These are phyloP conservation scores for Mesocentrotus franciscanus DNA, from an alignment of 53 echinoderm and acorn worm genomes.

Conservation along the genomic window DNA sequence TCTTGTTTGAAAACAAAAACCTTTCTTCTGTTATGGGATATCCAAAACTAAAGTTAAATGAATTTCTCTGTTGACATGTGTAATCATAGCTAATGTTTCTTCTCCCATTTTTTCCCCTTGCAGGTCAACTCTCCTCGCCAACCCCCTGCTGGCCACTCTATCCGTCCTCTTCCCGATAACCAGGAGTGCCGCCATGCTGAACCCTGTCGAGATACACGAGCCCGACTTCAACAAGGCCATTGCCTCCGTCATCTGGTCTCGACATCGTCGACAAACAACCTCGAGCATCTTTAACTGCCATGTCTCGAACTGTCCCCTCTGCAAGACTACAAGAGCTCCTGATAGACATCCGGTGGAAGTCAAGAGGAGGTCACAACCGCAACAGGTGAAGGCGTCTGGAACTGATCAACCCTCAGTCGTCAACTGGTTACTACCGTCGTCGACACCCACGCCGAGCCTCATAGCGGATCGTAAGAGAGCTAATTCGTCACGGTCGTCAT, in stretches of 20 bases:
- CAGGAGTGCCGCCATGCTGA: not conserved
- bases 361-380: not conserved
- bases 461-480: not conserved
- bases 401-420: not conserved
- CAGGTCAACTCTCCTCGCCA: not conserved
- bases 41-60: no score
- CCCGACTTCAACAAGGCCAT: slow-evolving; percentile 43
- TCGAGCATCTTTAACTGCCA: slow-evolving; percentile 22
- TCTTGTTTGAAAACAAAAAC: no score
- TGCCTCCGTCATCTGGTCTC: slow-evolving; percentile 48
- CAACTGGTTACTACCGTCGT: slow-evolving; percentile 42
- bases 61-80: no score
- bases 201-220: slow-evolving; percentile 12
- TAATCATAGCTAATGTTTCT: no score
- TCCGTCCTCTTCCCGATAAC: not conserved
- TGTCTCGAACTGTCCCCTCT: slow-evolving; percentile 46
- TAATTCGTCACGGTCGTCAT: not conserved
- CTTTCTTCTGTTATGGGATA: no score
- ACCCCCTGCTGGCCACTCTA: not conserved
- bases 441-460: not conserved
- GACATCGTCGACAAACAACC: slow-evolving; percentile 37
- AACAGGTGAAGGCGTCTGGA: not conserved
- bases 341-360: not conserved
- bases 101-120: not conserved
- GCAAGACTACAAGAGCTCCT: not conserved